Conservation (phyloP, 2,888 invertebrate genomes). For the Hydrotaea diabolus region DNA sequence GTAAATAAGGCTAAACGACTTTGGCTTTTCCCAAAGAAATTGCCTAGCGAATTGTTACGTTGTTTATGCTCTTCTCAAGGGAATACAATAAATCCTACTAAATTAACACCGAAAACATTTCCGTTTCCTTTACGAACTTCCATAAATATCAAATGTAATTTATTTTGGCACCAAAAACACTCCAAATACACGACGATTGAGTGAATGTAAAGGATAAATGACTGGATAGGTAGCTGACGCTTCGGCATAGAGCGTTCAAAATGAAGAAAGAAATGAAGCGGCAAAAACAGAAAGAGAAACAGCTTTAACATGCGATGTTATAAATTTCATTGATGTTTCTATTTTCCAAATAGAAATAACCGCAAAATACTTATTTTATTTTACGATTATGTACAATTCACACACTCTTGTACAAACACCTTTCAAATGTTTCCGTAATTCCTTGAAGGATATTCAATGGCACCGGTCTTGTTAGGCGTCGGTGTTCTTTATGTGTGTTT, state of each 20-base stretch:
- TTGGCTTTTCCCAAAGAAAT: neutral
- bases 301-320: constrained; percentile 74
- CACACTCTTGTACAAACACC: neutral
- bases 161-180: constrained; percentile 70
- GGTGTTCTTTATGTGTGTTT: constrained; percentile 1
- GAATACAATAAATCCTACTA: constrained; percentile 48
- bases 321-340: constrained; percentile 79
- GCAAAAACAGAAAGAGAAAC: neutral
- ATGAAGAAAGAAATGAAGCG: no score
- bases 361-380: constrained; percentile 58
- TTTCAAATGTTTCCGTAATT: constrained; percentile 41
- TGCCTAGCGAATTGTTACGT: neutral
- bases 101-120: constrained; percentile 66
- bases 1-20: neutral
- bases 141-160: constrained; percentile 61
- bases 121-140: constrained; percentile 55
- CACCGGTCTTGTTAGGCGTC: neutral
- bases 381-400: constrained; percentile 15
- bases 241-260: no score
- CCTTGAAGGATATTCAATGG: constrained; percentile 33
- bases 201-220: neutral
- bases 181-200: neutral
- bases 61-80: neutral
- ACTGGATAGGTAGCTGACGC: no score
- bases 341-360: constrained; percentile 71